phyloP scores from a whole-genome alignment of 2,797 vertebrate species.

The Aotus griseimembra region DNA sequence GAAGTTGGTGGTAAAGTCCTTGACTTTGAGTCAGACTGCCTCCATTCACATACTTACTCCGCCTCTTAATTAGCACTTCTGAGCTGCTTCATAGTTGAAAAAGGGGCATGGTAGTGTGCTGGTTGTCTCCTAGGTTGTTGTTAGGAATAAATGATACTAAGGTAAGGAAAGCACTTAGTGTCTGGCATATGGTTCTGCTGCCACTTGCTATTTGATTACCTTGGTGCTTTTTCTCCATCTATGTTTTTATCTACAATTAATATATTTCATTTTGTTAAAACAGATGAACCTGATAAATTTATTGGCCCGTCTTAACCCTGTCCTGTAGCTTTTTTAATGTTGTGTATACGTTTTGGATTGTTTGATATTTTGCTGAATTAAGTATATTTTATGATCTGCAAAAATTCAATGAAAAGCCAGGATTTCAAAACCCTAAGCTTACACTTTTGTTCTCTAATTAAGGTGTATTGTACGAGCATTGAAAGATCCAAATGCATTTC shows the following conservation, averaged over 20 bases:
- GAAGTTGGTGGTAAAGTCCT: not conserved
- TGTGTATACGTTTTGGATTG: not conserved
- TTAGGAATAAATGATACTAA: not conserved
- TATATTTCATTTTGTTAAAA: slow-evolving; percentile 36
- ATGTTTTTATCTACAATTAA: not conserved
- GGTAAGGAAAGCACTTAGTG: not conserved
- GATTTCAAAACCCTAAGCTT: slow-evolving; percentile 48
- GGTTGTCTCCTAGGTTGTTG: not conserved
- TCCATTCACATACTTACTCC: not conserved
- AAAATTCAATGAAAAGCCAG: not conserved
- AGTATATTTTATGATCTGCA: slow-evolving; percentile 18
- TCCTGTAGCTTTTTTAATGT: not conserved
- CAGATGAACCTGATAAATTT: not conserved
- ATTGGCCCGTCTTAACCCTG: slow-evolving; percentile 7
- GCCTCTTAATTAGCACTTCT: not conserved
- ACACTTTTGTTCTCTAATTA: slow-evolving; percentile 72
- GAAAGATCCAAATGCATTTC: slow-evolving; percentile 97
- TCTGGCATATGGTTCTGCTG: not conserved
- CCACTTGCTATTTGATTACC: not conserved
- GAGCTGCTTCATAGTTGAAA: not conserved
- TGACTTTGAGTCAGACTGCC: not conserved
- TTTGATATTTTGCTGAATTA: slow-evolving; percentile 32
- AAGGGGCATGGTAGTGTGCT: not conserved
- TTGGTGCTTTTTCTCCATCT: not conserved
- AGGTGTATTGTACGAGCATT: slow-evolving; percentile 98